phyloP scores from a whole-genome alignment of 2,888 invertebrate genomes.

The Yponomeuta malinellus region DNA sequence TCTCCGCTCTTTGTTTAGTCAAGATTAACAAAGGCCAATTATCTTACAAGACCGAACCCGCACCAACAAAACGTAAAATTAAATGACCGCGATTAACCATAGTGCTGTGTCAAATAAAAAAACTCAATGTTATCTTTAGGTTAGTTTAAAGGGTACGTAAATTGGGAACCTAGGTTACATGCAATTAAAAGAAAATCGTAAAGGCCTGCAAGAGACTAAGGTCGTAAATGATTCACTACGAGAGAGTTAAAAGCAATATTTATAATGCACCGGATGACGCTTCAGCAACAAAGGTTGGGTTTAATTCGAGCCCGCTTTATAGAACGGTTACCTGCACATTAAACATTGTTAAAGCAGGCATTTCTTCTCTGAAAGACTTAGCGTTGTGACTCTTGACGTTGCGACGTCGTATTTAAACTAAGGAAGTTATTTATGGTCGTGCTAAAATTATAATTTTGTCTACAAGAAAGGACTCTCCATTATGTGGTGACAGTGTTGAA shows the following conservation, averaged over 20 bases:
- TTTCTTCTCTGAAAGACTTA: constrained; percentile 24
- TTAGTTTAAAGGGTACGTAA: neutral
- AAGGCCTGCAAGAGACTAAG: neutral
- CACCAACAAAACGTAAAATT: neutral
- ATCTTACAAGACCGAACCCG: constrained; percentile 32
- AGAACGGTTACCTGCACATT: constrained; percentile 21
- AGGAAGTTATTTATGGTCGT: neutral
- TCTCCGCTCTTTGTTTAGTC: constrained; percentile 60
- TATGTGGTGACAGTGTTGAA: neutral
- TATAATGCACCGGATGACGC: neutral
- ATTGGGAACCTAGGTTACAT: neutral
- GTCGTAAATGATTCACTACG: neutral
- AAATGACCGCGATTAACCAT: neutral
- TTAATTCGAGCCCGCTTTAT: constrained; percentile 26
- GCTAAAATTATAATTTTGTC: neutral
- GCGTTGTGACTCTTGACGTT: neutral
- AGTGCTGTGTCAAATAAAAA: constrained; percentile 23
- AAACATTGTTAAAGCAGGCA: constrained; percentile 28
- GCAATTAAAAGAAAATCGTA: constrained; percentile 4
- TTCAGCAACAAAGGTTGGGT: constrained; percentile 28
- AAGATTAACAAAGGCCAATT: constrained; percentile 57
- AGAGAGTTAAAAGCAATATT: neutral
- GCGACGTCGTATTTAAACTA: constrained; percentile 3
- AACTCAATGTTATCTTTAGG: neutral
- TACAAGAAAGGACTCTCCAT: neutral